Evolutionary conservation across 2,888 invertebrate species (phyloP), one percentile per base, ranked within the genome.

Genomic region (Arrhopalites spinosus): DNA sequence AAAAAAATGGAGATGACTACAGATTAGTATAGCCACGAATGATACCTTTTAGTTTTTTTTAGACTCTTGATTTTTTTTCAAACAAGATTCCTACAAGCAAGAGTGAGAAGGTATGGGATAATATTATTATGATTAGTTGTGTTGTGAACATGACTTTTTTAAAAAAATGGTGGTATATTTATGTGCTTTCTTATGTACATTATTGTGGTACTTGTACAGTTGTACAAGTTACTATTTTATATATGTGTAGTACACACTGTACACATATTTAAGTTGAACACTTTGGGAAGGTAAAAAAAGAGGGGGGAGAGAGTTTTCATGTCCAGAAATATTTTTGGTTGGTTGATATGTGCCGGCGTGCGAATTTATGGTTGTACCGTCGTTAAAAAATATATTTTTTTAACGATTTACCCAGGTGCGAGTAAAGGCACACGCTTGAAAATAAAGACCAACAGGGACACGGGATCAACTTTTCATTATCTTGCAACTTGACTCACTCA

Each of bases 381-480:
- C 79, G 80, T 82, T 81, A 81, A 82, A 82, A 79, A 76, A 78
- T 79, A n/a, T 36, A 36, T 36, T 36, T 77, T 82, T 68, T 59
- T 81, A 79, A 80, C 79, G 79, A 80, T 79, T 7, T 77, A 77
- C 78, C 80, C 81, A 82, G 82, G 82, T 82, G 80, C 80, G 80
- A 81, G 79, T 79, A 80, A 5, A 15, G 77, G 79, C 80, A 80
- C 79, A 50, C 68, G 79, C 78, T 79, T 79, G 75, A 75, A 80
- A 78, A 78, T 80, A 80, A 79, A 79, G 79, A 79, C 77, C 80
- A 67, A 76, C 68, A 68, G 79, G 77, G 79, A 79, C 79, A 47
- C 17, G 50, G 79, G 80, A 78, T 79, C 77, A 80, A 71, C 71
- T 79, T 81, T 81, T 79, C 79, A 80, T 81, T 81, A 81, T 78